phyloP scores from a whole-genome alignment of 2,888 invertebrate genomes.

The Cosmopolites sordidus region DNA sequence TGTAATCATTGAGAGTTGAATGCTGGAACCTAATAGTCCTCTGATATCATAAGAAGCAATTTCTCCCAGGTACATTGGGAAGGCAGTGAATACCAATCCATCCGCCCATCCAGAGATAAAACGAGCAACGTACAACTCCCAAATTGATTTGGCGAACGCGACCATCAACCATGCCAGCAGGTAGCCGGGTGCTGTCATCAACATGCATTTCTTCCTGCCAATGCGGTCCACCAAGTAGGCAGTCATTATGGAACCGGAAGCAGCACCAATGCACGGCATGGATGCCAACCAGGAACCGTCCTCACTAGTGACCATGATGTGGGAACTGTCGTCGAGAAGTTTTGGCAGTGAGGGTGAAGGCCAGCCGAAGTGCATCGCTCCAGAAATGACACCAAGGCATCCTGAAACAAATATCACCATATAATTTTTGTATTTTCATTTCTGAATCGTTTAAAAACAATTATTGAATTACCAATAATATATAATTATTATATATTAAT shows the following conservation, averaged over 20 bases:
- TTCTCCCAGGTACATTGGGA: constrained; percentile 59
- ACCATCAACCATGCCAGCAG: constrained; percentile 62
- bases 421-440: too few species aligned
- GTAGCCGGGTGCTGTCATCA: constrained; percentile 56
- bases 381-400: constrained; percentile 42
- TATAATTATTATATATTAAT: too few species aligned
- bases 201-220: constrained; percentile 61
- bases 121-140: constrained; percentile 23
- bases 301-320: constrained; percentile 43
- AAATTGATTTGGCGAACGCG: constrained; percentile 51
- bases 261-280: constrained; percentile 61
- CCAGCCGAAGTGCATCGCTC: constrained; percentile 54
- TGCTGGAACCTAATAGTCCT: constrained; percentile 55
- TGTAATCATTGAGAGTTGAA: constrained; percentile 53
- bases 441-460: too few species aligned
- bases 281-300: constrained; percentile 64
- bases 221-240: constrained; percentile 61
- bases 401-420: constrained; percentile 37
- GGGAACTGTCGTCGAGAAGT: constrained; percentile 43
- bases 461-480: too few species aligned
- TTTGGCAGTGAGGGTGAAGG: constrained; percentile 59
- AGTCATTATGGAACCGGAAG: constrained; percentile 56
- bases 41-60: constrained; percentile 55
- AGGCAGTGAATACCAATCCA: constrained; percentile 46
- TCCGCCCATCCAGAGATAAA: constrained; percentile 61